phyloP scores from a whole-genome alignment of 2,888 invertebrate species.

The Melieria picta region DNA sequence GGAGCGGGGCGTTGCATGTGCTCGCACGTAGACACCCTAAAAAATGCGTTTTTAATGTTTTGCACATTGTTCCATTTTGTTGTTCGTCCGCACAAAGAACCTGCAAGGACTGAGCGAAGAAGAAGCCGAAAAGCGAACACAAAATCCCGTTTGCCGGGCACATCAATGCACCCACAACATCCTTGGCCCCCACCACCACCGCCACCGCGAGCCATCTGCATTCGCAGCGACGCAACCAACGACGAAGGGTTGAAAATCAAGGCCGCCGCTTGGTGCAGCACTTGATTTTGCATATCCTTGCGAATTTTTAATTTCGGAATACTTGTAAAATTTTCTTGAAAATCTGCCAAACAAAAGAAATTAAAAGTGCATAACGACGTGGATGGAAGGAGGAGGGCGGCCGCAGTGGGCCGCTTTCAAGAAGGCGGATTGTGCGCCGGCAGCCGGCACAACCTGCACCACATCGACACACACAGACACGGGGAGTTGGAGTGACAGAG shows the following conservation, averaged over 20 bases:
- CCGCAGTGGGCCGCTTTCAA: conserved; percentile 1
- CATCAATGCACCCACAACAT: conserved; percentile 25
- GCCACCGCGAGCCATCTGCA: conserved; percentile 2
- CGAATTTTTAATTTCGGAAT: conserved; percentile 44
- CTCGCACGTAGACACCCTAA: neutral
- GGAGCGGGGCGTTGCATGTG: no score
- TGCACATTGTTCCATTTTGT: neutral
- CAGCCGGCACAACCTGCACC: neutral
- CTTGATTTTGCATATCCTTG: conserved; percentile 49
- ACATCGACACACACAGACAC: conserved; percentile 5
- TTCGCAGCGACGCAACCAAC: neutral
- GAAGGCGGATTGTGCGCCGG: neutral
- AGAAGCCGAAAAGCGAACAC: conserved; percentile 4
- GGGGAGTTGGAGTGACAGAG: conserved; percentile 3
- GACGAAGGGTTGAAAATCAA: conserved; percentile 31
- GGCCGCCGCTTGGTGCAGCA: conserved; percentile 24
- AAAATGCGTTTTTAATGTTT: conserved; percentile 6
- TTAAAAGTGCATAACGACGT: conserved; percentile 38
- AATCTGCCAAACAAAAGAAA: conserved; percentile 34
- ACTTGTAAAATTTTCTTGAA: conserved; percentile 43
- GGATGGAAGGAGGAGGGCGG: neutral
- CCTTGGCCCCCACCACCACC: neutral
- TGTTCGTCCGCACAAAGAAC: neutral
- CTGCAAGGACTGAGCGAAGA: neutral
- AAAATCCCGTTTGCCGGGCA: conserved; percentile 8